Evolutionary conservation across 53 echinoderm and acorn worm genomes (phyloP).

Genomic region (Pentamera pediparva): DNA sequence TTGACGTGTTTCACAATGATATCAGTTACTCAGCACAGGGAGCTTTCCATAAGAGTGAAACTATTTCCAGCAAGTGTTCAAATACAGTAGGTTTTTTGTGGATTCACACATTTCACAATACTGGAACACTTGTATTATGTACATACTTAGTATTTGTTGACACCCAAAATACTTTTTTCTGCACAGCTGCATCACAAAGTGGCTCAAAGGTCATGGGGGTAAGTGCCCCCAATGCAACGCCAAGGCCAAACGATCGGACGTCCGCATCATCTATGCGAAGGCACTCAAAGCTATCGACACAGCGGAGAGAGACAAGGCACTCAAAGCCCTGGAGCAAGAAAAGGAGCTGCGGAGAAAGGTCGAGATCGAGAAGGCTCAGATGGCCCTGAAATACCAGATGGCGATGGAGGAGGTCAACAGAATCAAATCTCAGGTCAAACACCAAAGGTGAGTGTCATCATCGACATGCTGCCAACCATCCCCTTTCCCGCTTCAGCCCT

Average conservation of each 20-base stretch:
- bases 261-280: slow-evolving; percentile 84
- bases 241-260: slow-evolving; percentile 86
- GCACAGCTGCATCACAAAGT: slow-evolving; percentile 80
- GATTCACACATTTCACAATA: no score
- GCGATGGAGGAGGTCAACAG: slow-evolving; percentile 79
- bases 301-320: slow-evolving; percentile 73
- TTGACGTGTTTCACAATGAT: no score
- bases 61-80: no score
- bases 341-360: slow-evolving; percentile 65
- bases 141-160: not conserved
- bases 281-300: slow-evolving; percentile 78
- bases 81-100: no score
- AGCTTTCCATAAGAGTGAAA: no score
- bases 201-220: slow-evolving; percentile 71
- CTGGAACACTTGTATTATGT: no score
- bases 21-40: no score
- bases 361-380: slow-evolving; percentile 84
- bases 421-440: slow-evolving; percentile 59
- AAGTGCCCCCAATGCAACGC: slow-evolving; percentile 97
- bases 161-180: not conserved
- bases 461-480: no score
- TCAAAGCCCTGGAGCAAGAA: slow-evolving; percentile 66
- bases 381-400: slow-evolving; percentile 66
- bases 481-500: no score
- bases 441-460: not conserved